phyloP scores from a whole-genome alignment of 2,797 vertebrate species.

The Coccyzus lansbergi region DNA sequence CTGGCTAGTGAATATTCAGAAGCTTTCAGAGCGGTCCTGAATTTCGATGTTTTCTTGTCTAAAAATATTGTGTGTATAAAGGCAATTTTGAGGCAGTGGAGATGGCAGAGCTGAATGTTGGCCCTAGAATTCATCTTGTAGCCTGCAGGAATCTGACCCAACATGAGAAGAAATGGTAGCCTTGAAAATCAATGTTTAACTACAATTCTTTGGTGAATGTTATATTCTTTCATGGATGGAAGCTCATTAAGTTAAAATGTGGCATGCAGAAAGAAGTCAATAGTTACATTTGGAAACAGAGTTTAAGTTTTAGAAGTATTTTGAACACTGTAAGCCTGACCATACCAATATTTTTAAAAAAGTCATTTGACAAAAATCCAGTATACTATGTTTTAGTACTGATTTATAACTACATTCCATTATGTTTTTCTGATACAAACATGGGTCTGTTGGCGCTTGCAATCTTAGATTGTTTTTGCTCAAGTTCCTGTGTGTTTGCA shows the following conservation, averaged over 20 bases:
- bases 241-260: background rate
- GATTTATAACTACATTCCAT: accelerated
- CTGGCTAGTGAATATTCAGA: constrained; percentile 35
- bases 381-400: background rate
- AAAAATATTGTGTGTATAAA: background rate
- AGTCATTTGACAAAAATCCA: background rate
- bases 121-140: background rate
- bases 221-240: background rate
- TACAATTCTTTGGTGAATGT: background rate
- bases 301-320: background rate
- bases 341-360: background rate
- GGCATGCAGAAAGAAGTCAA: background rate
- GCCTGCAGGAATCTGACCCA: background rate
- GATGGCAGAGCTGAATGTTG: background rate
- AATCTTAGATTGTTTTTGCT: accelerated
- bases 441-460: background rate
- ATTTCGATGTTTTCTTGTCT: constrained; percentile 20
- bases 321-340: background rate
- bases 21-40: background rate
- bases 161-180: background rate
- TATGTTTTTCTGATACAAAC: accelerated
- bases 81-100: background rate
- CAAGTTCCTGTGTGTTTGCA: background rate
- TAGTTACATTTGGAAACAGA: background rate
- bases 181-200: constrained; percentile 6